Conservation (phyloP, 2,797 vertebrate species). For the Spinibarbus caldwelli region DNA sequence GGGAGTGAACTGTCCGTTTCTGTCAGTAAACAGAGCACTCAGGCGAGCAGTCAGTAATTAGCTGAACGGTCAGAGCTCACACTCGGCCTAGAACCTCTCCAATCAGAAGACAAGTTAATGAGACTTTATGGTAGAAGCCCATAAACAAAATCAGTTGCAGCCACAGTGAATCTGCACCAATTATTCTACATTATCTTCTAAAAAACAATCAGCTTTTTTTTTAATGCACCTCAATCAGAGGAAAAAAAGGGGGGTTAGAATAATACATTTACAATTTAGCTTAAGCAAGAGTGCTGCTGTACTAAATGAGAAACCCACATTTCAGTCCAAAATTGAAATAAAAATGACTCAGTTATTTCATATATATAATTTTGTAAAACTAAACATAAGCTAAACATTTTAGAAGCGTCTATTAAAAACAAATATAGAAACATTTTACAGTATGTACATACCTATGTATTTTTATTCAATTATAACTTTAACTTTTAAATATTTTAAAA, state of each 20-base stretch:
- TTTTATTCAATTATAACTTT: too few species aligned
- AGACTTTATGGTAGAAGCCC: conserved; percentile 37
- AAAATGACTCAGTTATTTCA: too few species aligned
- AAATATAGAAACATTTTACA: too few species aligned
- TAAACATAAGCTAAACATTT: too few species aligned
- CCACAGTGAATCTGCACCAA: conserved; percentile 28
- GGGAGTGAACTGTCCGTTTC: conserved; percentile 63
- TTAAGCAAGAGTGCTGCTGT: not conserved
- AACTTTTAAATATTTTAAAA: too few species aligned
- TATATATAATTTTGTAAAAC: too few species aligned
- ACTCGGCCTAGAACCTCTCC: conserved; percentile 64
- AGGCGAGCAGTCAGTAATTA: conserved; percentile 68
- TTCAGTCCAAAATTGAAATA: too few species aligned
- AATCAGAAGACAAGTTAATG: conserved; percentile 65
- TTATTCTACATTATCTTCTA: conserved; percentile 17
- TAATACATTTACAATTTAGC: not conserved
- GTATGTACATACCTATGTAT: too few species aligned
- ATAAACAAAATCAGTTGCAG: conserved; percentile 46
- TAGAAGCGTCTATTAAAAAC: too few species aligned
- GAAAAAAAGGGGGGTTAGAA: not conserved
- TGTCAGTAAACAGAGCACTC: conserved; percentile 67
- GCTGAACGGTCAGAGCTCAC: conserved; percentile 67
- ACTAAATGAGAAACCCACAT: not conserved
- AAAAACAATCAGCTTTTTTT: not conserved
- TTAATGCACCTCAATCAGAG: not conserved